Conservation (phyloP, 1,140 invertebrate genomes). For the Mylabris phalerata region DNA sequence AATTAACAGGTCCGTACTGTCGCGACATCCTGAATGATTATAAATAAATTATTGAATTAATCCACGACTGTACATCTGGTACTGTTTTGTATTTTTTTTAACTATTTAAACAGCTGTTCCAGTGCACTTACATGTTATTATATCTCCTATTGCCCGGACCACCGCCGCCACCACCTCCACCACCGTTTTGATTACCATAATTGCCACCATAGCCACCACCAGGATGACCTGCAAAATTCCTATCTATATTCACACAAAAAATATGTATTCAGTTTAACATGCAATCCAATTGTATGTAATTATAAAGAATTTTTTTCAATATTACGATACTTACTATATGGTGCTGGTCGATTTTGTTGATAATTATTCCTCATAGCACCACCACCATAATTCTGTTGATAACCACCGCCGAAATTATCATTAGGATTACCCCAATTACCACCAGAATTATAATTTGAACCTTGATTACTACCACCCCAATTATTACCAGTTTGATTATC, state of each 20-base stretch:
- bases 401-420: constrained; percentile 64
- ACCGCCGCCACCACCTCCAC: constrained; percentile 43
- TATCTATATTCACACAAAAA: constrained; percentile 16
- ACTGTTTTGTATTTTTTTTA: constrained; percentile 2
- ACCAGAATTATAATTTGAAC: constrained; percentile 50
- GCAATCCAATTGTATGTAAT: neutral
- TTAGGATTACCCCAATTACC: constrained; percentile 51
- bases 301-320: too few relatives aligned
- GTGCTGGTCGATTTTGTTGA: constrained; percentile 55
- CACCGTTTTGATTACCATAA: constrained; percentile 41
- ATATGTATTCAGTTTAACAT: neutral
- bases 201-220: constrained; percentile 40
- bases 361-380: constrained; percentile 57
- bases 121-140: constrained; percentile 35
- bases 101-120: constrained; percentile 4
- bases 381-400: constrained; percentile 67
- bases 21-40: neutral
- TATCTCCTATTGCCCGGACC: constrained; percentile 46
- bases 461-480: constrained; percentile 42
- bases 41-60: neutral
- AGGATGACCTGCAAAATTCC: constrained; percentile 38
- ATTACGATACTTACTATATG: constrained; percentile 50
- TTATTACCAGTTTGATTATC: constrained; percentile 25
- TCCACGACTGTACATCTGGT: constrained; percentile 12
- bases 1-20: neutral